Percentiles rank a stretch among this genome's conserved stretches.
Conservation (phyloP, 2,113 vertebrate species). For the Cyanoliseus patagonus region DNA sequence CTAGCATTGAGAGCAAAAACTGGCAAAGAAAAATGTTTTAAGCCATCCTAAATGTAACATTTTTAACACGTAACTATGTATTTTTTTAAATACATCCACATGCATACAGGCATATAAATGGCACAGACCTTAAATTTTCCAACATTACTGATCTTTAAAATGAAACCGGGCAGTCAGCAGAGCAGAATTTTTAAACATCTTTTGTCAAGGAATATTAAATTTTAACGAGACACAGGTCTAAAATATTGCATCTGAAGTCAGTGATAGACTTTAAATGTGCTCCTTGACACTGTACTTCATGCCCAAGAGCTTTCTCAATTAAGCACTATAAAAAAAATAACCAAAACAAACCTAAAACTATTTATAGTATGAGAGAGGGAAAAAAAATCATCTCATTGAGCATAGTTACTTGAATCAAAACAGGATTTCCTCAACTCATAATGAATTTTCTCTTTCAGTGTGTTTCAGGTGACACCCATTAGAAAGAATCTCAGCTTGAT, state of each 20-base stretch:
- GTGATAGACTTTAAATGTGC: background rate
- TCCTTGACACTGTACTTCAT: background rate
- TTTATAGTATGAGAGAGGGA: background rate
- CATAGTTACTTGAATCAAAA: background rate
- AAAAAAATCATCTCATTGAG: background rate
- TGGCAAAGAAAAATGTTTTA: background rate
- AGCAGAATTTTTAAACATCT: background rate
- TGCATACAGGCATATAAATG: background rate
- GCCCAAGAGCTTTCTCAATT: background rate
- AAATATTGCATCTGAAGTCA: background rate
- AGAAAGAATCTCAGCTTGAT: background rate
- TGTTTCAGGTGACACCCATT: background rate
- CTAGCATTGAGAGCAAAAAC: background rate
- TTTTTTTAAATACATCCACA: background rate
- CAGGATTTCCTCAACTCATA: background rate
- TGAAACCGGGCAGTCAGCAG: background rate
- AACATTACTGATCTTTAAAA: background rate
- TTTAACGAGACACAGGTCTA: background rate
- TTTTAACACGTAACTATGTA: background rate
- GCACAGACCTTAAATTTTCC: background rate
- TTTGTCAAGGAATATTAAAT: background rate
- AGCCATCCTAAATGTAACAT: background rate
- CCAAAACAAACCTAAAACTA: accelerated
- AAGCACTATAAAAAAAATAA: background rate
- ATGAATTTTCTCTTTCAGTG: background rate